A percentile compares a stretch with the other conserved stretches of the same genome.
These are phyloP conservation scores for Idaea aversata DNA, from an alignment of 2,888 invertebrate species.

Conservation along the genomic window DNA sequence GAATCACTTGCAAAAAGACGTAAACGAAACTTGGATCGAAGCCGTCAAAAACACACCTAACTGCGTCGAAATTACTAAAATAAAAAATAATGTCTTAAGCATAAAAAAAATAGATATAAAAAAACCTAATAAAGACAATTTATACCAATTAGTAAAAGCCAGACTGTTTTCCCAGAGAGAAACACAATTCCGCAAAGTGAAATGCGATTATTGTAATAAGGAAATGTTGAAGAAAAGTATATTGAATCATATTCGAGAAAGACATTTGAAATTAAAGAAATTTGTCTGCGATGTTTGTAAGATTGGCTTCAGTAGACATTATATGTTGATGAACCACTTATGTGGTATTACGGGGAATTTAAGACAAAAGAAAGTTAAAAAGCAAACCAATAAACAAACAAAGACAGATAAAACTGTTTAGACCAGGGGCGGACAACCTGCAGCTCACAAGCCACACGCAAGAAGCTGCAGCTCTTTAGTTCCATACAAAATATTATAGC, in stretches of 20 bases:
- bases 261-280: slow-evolving; percentile 51
- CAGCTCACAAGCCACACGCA: no score
- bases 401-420: background rate
- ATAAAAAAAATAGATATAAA: slow-evolving; percentile 38
- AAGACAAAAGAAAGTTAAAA: slow-evolving; percentile 22
- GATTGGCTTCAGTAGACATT: slow-evolving; percentile 46
- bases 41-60: slow-evolving; percentile 42
- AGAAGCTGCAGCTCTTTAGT: no score
- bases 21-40: slow-evolving; percentile 65
- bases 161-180: slow-evolving; percentile 42
- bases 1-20: slow-evolving; percentile 37
- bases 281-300: slow-evolving; percentile 50
- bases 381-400: slow-evolving; percentile 1
- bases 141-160: slow-evolving; percentile 34
- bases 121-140: slow-evolving; percentile 14
- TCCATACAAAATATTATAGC: no score
- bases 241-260: slow-evolving; percentile 53
- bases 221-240: slow-evolving; percentile 68
- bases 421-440: no score
- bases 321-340: slow-evolving; percentile 50
- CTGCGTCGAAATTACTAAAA: slow-evolving; percentile 60
- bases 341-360: slow-evolving; percentile 36
- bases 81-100: slow-evolving; percentile 50
- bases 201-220: slow-evolving; percentile 64
- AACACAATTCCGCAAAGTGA: slow-evolving; percentile 51